A percentile compares a stretch with the other conserved stretches of the same genome.
Conservation (phyloP, 2,797 vertebrate genomes). For the Arnoldichthys spilopterus region DNA sequence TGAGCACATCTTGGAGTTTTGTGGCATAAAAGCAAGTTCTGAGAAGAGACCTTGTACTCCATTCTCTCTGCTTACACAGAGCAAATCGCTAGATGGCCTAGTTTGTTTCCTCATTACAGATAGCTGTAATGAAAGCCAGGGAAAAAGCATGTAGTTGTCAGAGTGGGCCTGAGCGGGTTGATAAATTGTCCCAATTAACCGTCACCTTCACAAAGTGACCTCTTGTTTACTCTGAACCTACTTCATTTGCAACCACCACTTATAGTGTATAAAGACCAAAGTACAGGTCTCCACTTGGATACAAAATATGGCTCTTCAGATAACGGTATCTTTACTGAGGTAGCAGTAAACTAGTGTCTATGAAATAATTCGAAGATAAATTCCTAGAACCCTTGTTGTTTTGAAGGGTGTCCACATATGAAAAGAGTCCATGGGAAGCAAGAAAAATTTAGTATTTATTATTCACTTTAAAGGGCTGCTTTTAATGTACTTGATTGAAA, state of each 20-base stretch:
- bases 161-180: constrained; percentile 69
- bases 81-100: constrained; percentile 67
- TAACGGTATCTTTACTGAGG: neutral
- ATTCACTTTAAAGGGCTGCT: neutral
- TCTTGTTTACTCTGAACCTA: constrained; percentile 60
- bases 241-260: constrained; percentile 63
- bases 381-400: neutral
- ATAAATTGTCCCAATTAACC: constrained; percentile 79
- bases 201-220: constrained; percentile 76
- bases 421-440: neutral
- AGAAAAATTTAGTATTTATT: neutral
- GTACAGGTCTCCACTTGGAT: neutral
- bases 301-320: neutral
- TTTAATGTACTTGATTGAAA: no score
- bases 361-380: neutral
- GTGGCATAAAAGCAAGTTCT: neutral
- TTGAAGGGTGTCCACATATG: neutral
- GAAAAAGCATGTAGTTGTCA: constrained; percentile 76
- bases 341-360: neutral
- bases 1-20: neutral
- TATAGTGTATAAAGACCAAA: constrained; percentile 18
- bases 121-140: constrained; percentile 77
- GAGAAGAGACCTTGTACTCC: constrained; percentile 25
- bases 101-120: constrained; percentile 68
- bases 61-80: constrained; percentile 57